These are phyloP conservation scores for Myiothlypis chrysogaster DNA, from an alignment of 2,797 vertebrate genomes.

Conservation along the genomic window DNA sequence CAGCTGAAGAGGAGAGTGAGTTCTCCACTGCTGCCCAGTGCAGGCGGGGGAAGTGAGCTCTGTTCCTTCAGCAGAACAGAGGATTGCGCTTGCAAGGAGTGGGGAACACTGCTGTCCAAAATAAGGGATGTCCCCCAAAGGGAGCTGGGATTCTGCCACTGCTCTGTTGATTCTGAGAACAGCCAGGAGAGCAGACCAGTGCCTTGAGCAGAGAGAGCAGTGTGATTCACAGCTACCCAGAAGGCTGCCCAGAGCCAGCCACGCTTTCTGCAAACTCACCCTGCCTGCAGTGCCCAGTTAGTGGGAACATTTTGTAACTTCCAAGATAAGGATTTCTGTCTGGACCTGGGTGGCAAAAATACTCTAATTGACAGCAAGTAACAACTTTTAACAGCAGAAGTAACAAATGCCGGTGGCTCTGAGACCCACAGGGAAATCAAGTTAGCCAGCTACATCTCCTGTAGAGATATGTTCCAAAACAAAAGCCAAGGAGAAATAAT, in stretches of 20 bases:
- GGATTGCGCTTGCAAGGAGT: rapidly evolving
- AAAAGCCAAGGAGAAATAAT: not conserved
- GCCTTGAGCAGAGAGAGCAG: not conserved
- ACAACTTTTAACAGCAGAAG: not conserved
- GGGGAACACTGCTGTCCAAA: not conserved
- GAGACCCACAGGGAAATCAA: not conserved
- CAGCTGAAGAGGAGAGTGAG: not conserved
- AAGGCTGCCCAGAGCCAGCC: not conserved
- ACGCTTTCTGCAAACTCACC: not conserved
- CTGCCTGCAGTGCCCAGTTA: not conserved
- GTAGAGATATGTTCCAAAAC: not conserved
- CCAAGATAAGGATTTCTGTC: not conserved
- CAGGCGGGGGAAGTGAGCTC: not conserved
- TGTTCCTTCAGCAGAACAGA: not conserved
- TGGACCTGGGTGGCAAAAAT: not conserved
- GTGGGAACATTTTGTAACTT: not conserved
- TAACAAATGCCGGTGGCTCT: not conserved
- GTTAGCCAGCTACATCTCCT: not conserved
- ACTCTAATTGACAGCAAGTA: not conserved
- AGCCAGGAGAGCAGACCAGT: not conserved
- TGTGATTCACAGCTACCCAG: rapidly evolving
- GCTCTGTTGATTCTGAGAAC: not conserved
- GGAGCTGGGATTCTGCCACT: not conserved
- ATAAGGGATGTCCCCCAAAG: not conserved
- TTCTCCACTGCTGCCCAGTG: not conserved